These are phyloP conservation scores for Pyrgus malvae DNA, from an alignment of 2,888 invertebrate genomes.

Conservation along the genomic window DNA sequence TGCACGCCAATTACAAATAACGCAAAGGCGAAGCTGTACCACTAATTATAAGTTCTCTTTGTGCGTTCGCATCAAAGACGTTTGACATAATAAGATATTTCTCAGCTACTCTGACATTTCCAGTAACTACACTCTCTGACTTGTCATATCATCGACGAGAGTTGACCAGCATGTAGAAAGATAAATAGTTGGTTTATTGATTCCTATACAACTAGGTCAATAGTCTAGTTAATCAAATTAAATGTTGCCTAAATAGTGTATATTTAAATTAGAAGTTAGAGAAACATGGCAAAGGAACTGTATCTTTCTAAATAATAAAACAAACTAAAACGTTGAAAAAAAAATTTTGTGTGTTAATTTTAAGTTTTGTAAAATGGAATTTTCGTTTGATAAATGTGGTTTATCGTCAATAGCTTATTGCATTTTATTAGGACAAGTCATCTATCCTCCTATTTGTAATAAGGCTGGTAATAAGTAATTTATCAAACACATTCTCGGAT, in stretches of 20 bases:
- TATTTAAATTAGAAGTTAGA: too few relatives aligned
- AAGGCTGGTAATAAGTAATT: slow-evolving; percentile 22
- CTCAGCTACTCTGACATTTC: slow-evolving; percentile 25
- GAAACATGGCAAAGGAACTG: too few relatives aligned
- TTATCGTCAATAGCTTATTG: background rate
- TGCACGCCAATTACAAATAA: slow-evolving; percentile 34
- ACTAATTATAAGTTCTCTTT: slow-evolving; percentile 37
- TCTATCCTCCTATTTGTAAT: slow-evolving; percentile 6
- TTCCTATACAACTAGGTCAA: too few relatives aligned
- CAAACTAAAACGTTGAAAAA: too few relatives aligned
- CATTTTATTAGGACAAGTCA: background rate
- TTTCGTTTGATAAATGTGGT: background rate
- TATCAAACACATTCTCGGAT: slow-evolving; percentile 22
- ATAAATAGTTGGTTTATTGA: too few relatives aligned
- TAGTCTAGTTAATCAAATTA: too few relatives aligned
- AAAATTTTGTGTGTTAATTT: too few relatives aligned
- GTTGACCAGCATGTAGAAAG: too few relatives aligned
- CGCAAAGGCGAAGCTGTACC: slow-evolving; percentile 29
- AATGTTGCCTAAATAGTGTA: too few relatives aligned
- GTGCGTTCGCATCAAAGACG: slow-evolving; percentile 36
- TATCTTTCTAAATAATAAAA: too few relatives aligned
- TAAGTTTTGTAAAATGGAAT: too few relatives aligned
- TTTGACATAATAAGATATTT: slow-evolving; percentile 29
- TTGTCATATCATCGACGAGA: slow-evolving; percentile 1
- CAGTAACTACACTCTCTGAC: slow-evolving; percentile 6